Evolutionary conservation across 2,888 invertebrate genomes (phyloP).

Genomic region (Platycheirus albimanus): DNA sequence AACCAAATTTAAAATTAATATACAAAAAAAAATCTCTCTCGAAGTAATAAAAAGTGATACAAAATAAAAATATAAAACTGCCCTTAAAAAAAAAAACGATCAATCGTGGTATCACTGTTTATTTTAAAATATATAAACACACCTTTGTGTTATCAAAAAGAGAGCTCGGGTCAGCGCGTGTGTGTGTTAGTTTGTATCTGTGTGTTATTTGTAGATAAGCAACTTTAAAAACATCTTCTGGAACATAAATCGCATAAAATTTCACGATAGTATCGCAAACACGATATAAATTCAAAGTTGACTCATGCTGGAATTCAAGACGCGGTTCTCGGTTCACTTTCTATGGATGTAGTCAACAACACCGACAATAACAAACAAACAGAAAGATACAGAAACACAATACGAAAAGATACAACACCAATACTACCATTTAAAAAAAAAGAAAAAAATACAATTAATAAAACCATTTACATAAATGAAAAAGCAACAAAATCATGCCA

Average conservation of each 20-base stretch:
- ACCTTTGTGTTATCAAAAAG: constrained; percentile 43
- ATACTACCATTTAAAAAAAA: constrained; percentile 55
- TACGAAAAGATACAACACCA: constrained; percentile 76
- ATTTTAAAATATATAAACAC: constrained; percentile 32
- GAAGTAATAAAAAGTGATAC: neutral
- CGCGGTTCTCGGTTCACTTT: constrained; percentile 58
- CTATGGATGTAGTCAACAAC: constrained; percentile 9
- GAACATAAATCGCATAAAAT: constrained; percentile 40
- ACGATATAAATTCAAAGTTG: constrained; percentile 54
- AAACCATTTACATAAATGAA: constrained; percentile 25
- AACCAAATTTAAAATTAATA: constrained; percentile 5
- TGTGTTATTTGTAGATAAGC: neutral
- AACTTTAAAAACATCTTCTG: constrained; percentile 6
- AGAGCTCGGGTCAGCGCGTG: neutral
- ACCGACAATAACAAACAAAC: too few species aligned
- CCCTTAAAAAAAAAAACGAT: neutral
- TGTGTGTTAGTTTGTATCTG: neutral
- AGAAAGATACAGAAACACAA: constrained; percentile 30
- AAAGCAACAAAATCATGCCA: constrained; percentile 55
- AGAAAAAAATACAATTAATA: constrained; percentile 23
- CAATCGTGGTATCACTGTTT: constrained; percentile 10
- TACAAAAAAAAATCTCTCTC: neutral
- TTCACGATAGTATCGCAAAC: constrained; percentile 51
- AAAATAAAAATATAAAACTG: too few species aligned
- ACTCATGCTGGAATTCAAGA: constrained; percentile 65